A percentile compares a stretch with the other conserved stretches of the same genome.
These are phyloP conservation scores for Drosophila mojavensis DNA, from an alignment of 1,140 invertebrate species.

Conservation along the genomic window DNA sequence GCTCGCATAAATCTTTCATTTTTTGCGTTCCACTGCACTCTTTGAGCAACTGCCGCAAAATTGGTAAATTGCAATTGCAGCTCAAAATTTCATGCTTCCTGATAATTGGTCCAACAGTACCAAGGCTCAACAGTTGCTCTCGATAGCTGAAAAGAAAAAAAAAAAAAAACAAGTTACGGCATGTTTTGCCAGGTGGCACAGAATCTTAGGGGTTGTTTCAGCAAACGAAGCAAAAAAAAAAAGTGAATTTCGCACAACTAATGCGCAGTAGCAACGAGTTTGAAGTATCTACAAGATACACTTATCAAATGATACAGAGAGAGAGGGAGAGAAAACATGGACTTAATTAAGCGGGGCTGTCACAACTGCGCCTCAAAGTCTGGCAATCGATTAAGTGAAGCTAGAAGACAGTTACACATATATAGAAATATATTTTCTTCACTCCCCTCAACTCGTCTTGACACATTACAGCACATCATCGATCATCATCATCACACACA, in stretches of 20 bases:
- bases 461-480: slow-evolving; percentile 48
- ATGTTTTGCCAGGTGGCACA: slow-evolving; percentile 59
- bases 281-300: slow-evolving; percentile 23
- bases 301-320: background rate
- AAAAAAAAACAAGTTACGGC: slow-evolving; percentile 62
- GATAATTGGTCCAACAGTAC: slow-evolving; percentile 65
- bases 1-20: slow-evolving; percentile 66
- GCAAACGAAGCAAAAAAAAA: no score
- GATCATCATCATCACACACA: slow-evolving; percentile 58
- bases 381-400: slow-evolving; percentile 36
- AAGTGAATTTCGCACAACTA: slow-evolving; percentile 18
- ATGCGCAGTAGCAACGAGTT: slow-evolving; percentile 69
- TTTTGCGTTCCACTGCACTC: slow-evolving; percentile 77
- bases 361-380: slow-evolving; percentile 50
- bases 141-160: background rate
- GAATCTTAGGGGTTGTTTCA: slow-evolving; percentile 50
- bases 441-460: background rate
- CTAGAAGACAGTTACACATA: background rate
- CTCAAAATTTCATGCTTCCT: slow-evolving; percentile 74
- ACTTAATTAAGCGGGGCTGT: slow-evolving; percentile 48
- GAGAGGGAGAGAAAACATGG: slow-evolving; percentile 1
- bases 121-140: slow-evolving; percentile 25
- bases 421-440: background rate
- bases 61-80: slow-evolving; percentile 70
- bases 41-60: slow-evolving; percentile 69